phyloP scores from a whole-genome alignment of 2,113 vertebrate species.

The Osmerus eperlanus region DNA sequence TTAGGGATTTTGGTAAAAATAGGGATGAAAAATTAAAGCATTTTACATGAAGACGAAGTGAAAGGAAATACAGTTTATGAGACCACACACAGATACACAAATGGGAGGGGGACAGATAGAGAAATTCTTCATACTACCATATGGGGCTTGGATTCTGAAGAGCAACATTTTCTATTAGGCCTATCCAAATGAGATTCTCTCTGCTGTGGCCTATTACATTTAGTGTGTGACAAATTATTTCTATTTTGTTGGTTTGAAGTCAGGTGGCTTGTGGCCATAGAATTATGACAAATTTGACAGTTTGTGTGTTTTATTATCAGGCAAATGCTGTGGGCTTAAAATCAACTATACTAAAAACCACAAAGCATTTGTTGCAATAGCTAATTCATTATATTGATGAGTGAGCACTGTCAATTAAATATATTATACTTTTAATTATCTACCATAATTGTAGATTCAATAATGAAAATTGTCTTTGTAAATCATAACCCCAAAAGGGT shows the following conservation, averaged over 20 bases:
- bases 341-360: no score
- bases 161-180: neutral
- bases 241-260: neutral
- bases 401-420: no score
- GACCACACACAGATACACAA: conserved; percentile 47
- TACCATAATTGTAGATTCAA: no score
- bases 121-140: no score
- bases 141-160: neutral
- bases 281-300: neutral
- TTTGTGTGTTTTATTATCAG: neutral
- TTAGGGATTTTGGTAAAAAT: conserved; percentile 64
- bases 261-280: no score
- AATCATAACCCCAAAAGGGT: neutral
- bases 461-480: no score
- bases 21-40: conserved; percentile 58
- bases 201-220: conserved; percentile 35
- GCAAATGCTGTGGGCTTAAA: no score
- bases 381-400: no score
- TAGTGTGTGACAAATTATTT: conserved; percentile 24
- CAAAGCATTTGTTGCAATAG: no score
- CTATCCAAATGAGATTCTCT: conserved; percentile 39
- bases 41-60: conserved; percentile 67
- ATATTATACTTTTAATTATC: no score
- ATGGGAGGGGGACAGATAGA: neutral
- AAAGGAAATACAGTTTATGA: conserved; percentile 53